phyloP scores from a whole-genome alignment of 2,888 invertebrate species.

The Apamea epomidion region DNA sequence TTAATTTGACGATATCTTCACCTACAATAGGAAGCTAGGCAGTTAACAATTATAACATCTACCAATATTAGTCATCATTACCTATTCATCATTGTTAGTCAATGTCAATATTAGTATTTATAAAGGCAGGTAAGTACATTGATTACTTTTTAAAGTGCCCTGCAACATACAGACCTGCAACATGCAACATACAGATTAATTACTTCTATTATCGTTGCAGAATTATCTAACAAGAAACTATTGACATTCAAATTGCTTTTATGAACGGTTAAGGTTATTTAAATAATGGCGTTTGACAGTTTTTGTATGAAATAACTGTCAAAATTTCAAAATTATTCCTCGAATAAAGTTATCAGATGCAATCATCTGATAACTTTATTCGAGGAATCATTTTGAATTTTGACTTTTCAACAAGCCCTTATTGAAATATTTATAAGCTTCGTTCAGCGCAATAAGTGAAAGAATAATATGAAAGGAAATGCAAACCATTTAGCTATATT shows the following conservation, averaged over 20 bases:
- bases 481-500: not conserved
- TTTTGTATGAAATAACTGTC: too few relatives aligned
- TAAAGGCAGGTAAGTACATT: constrained; percentile 5
- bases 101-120: constrained; percentile 20
- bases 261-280: constrained; percentile 22
- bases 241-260: constrained; percentile 39
- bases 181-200: constrained; percentile 13
- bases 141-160: constrained; percentile 31
- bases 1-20: not conserved
- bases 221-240: constrained; percentile 38
- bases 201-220: constrained; percentile 14
- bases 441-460: not conserved
- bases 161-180: constrained; percentile 7
- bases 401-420: not conserved
- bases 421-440: constrained; percentile 23
- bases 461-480: constrained; percentile 2
- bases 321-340: too few relatives aligned
- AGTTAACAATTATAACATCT: constrained; percentile 6
- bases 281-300: constrained; percentile 7
- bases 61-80: constrained; percentile 57
- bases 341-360: too few relatives aligned
- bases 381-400: too few relatives aligned
- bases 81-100: constrained; percentile 18
- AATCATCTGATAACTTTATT: too few relatives aligned
- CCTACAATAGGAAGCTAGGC: not conserved